Evolutionary conservation across 2,888 invertebrate species (phyloP).

Genomic region (Nomada hirtipes): DNA sequence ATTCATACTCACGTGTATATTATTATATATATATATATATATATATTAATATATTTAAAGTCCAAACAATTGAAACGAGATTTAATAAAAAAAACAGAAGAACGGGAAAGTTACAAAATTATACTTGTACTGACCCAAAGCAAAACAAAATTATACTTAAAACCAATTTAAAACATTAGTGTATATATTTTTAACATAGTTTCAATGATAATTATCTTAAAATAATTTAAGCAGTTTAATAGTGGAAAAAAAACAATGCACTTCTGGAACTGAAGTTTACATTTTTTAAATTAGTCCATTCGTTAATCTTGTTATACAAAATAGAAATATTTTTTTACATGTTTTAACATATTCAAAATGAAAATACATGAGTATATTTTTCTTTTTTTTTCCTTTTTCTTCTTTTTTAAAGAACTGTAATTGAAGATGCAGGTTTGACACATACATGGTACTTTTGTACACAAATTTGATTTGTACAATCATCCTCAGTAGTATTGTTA

Average conservation of each 20-base stretch:
- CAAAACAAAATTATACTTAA: constrained; percentile 26
- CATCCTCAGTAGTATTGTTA: constrained; percentile 48
- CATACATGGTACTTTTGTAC: constrained; percentile 56
- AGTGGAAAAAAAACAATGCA: constrained; percentile 21
- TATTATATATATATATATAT: too few species aligned
- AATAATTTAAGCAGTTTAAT: constrained; percentile 42
- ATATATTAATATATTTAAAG: constrained; percentile 25
- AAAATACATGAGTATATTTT: constrained; percentile 29
- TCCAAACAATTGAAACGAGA: constrained; percentile 18
- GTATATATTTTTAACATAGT: constrained; percentile 16
- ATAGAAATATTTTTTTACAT: constrained; percentile 34
- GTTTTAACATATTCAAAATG: constrained; percentile 26
- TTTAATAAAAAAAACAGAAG: not conserved
- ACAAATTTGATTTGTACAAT: constrained; percentile 38
- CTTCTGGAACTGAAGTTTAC: constrained; percentile 22
- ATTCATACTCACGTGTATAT: constrained; percentile 5
- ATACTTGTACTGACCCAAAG: constrained; percentile 29
- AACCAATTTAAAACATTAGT: constrained; percentile 13
- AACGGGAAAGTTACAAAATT: constrained; percentile 44
- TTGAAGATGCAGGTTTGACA: constrained; percentile 48
- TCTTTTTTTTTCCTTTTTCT: not conserved
- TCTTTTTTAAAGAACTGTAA: constrained; percentile 28
- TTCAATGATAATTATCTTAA: constrained; percentile 36
- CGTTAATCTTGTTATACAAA: constrained; percentile 38
- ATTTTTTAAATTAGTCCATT: constrained; percentile 28